Evolutionary conservation across 2,797 vertebrate genomes (phyloP).

Genomic region (Chanos chanos): DNA sequence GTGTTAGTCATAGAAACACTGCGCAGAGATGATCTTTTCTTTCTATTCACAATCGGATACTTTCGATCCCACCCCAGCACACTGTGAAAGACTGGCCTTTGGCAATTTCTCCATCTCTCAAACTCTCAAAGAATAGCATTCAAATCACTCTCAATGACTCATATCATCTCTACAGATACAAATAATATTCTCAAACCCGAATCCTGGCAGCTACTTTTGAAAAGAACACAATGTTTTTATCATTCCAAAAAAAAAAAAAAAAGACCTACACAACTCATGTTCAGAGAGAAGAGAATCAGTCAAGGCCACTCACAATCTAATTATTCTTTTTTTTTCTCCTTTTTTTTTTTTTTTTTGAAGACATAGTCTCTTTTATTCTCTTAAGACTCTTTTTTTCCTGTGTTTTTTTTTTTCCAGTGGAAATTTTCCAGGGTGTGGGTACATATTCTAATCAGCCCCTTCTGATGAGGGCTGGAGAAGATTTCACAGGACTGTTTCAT

Average conservation of each 20-base stretch:
- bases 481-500: background rate
- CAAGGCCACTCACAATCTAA: background rate
- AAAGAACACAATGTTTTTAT: background rate
- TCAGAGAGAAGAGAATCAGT: background rate
- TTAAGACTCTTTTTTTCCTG: background rate
- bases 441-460: background rate
- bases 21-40: too few relatives aligned
- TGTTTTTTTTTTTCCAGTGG: background rate
- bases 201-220: background rate
- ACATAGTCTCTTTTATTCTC: too few relatives aligned
- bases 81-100: constrained; percentile 1
- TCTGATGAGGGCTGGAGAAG: background rate
- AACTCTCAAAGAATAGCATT: background rate
- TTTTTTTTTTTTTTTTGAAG: background rate
- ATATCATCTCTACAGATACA: background rate
- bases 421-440: background rate
- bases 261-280: background rate
- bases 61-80: too few relatives aligned
- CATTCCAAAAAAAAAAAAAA: background rate
- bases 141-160: constrained; percentile 4
- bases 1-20: background rate
- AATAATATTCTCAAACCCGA: constrained; percentile 1
- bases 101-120: background rate
- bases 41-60: background rate
- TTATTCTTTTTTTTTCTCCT: background rate